phyloP scores from a whole-genome alignment of 2,797 vertebrate genomes.

The Gymnothorax reevesii region DNA sequence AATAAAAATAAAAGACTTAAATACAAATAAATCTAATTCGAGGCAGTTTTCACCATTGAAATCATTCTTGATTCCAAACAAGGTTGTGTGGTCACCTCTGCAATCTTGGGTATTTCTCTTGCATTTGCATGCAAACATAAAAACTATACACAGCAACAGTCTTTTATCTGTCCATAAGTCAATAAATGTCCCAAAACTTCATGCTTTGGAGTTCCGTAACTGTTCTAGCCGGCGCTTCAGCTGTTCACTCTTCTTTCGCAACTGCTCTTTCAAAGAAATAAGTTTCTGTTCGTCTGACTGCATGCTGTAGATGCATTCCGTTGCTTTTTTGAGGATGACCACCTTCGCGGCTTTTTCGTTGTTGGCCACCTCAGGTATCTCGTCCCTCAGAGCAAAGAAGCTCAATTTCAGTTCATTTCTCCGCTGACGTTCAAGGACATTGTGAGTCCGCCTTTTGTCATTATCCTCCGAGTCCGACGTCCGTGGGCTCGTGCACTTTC shows the following conservation, averaged over 20 bases:
- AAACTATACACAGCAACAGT: slow-evolving; percentile 40
- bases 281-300: slow-evolving; percentile 80
- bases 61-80: slow-evolving; percentile 66
- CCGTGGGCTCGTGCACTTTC: slow-evolving; percentile 80
- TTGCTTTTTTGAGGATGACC: slow-evolving; percentile 86
- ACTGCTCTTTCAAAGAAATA: slow-evolving; percentile 72
- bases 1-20: slow-evolving; percentile 81
- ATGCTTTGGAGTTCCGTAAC: slow-evolving; percentile 72
- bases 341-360: slow-evolving; percentile 89
- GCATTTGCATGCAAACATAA: slow-evolving; percentile 69
- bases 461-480: slow-evolving; percentile 81
- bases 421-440: slow-evolving; percentile 89
- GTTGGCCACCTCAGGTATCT: slow-evolving; percentile 84
- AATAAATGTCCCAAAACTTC: slow-evolving; percentile 46
- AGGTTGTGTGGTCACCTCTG: slow-evolving; percentile 71
- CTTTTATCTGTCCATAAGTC: slow-evolving; percentile 38
- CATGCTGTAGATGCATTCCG: slow-evolving; percentile 76
- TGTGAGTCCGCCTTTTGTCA: slow-evolving; percentile 87
- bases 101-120: slow-evolving; percentile 39
- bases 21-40: slow-evolving; percentile 77
- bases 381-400: slow-evolving; percentile 82
- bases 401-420: slow-evolving; percentile 87
- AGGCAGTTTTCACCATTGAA: slow-evolving; percentile 81
- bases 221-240: slow-evolving; percentile 83
- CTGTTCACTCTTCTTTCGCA: slow-evolving; percentile 77